Conservation (phyloP, 2,797 vertebrate species). For the Carduelis carduelis region DNA sequence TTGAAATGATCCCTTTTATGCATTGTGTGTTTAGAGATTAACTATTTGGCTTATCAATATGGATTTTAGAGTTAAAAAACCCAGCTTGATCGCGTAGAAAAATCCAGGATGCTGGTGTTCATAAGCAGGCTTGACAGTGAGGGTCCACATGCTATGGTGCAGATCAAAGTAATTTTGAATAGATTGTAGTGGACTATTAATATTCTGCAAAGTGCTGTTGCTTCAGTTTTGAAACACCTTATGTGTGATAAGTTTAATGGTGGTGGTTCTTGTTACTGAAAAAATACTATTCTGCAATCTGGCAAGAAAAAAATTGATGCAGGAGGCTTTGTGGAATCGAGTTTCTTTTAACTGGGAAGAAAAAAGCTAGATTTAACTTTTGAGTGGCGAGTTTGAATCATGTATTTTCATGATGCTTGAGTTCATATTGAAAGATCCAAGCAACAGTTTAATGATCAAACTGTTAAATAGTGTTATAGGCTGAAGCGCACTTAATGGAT, state of each 20-base stretch:
- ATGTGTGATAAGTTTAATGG: background rate
- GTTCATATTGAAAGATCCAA: background rate
- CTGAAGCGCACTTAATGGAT: background rate
- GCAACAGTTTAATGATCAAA: background rate
- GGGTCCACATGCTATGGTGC: fast-evolving
- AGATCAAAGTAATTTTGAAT: background rate
- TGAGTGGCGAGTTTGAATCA: background rate
- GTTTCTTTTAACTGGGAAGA: background rate
- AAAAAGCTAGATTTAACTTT: background rate
- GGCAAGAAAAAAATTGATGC: background rate
- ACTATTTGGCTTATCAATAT: constrained; percentile 68
- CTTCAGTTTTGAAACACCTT: background rate
- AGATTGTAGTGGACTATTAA: background rate
- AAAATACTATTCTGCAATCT: background rate
- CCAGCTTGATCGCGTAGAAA: background rate
- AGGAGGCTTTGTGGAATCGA: background rate
- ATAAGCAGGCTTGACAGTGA: background rate
- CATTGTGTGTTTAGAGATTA: constrained; percentile 74
- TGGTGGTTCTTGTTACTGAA: background rate
- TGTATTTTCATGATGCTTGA: background rate
- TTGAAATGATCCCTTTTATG: constrained; percentile 75
- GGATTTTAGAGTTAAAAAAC: constrained; percentile 44
- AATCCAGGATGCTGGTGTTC: constrained; percentile 36
- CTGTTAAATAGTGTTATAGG: background rate
- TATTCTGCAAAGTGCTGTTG: background rate